These are phyloP conservation scores for Leptoteleia sp. DNA, from an alignment of 1,140 invertebrate genomes.

Conservation along the genomic window DNA sequence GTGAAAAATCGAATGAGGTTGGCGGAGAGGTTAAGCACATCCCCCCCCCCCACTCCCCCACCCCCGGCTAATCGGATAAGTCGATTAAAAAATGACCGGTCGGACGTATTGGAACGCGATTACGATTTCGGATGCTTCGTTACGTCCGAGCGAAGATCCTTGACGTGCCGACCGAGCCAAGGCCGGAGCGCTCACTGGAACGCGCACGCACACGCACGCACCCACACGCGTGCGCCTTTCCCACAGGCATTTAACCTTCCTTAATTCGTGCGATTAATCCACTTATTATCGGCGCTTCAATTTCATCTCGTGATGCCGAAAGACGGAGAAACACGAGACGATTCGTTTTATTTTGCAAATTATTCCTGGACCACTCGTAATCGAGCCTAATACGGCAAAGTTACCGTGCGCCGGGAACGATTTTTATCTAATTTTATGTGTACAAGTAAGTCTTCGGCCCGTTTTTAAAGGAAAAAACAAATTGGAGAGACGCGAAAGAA, in stretches of 20 bases:
- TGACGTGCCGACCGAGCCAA: constrained; percentile 46
- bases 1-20: constrained; percentile 48
- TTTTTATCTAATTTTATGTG: too few relatives aligned
- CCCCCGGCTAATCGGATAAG: constrained; percentile 60
- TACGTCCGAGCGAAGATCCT: constrained; percentile 64
- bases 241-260: constrained; percentile 66
- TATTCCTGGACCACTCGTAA: too few relatives aligned
- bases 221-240: constrained; percentile 39
- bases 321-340: constrained; percentile 32
- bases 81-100: constrained; percentile 74
- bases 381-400: too few relatives aligned
- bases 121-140: constrained; percentile 78
- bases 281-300: constrained; percentile 62
- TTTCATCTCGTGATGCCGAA: constrained; percentile 39
- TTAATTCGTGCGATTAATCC: constrained; percentile 67
- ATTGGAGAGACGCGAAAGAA: too few relatives aligned
- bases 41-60: too few relatives aligned
- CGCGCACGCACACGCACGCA: constrained; percentile 27
- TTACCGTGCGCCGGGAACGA: too few relatives aligned
- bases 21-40: background rate
- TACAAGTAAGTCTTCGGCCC: too few relatives aligned
- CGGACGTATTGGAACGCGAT: constrained; percentile 71
- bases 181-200: constrained; percentile 51
- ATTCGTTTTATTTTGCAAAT: constrained; percentile 31
- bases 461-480: too few relatives aligned